These are phyloP conservation scores for Clarias batrachus DNA, from an alignment of 2,113 vertebrate genomes.

Conservation along the genomic window DNA sequence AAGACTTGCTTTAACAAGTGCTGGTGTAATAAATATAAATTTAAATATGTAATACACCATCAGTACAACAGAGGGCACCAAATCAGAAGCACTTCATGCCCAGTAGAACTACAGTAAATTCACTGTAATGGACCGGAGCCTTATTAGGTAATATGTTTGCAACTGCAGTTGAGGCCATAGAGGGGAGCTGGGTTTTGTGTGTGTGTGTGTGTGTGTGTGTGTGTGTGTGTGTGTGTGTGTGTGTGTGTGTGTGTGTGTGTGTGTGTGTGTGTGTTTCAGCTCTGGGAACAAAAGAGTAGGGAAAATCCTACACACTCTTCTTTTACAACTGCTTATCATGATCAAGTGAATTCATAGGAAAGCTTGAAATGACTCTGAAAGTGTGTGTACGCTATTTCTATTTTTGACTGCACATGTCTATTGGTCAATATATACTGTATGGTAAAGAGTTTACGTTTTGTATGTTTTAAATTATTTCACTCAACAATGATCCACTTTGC, in stretches of 20 bases:
- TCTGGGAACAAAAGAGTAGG: not conserved
- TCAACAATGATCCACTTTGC: not conserved
- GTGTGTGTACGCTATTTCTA: not conserved
- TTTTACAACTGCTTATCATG: not conserved
- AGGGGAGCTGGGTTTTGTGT: slow-evolving; percentile 6
- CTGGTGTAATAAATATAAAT: not conserved
- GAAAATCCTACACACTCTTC: not conserved
- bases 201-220: not conserved
- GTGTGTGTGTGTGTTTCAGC: not conserved
- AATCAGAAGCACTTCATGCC: not conserved
- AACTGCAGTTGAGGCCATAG: slow-evolving; percentile 21
- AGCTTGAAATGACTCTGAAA: not conserved
- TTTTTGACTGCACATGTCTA: not conserved
- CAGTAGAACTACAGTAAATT: not conserved
- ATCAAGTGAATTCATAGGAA: not conserved
- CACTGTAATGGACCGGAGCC: slow-evolving; percentile 20
- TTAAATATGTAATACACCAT: not conserved
- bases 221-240: not conserved
- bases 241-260: not conserved
- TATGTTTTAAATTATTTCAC: not conserved
- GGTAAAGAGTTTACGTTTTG: not conserved
- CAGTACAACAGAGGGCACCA: slow-evolving; percentile 24
- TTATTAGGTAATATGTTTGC: slow-evolving; percentile 46
- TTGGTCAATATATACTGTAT: not conserved
- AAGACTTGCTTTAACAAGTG: not conserved